phyloP scores from a whole-genome alignment of 1,140 invertebrate genomes.

The Heliconius himera region DNA sequence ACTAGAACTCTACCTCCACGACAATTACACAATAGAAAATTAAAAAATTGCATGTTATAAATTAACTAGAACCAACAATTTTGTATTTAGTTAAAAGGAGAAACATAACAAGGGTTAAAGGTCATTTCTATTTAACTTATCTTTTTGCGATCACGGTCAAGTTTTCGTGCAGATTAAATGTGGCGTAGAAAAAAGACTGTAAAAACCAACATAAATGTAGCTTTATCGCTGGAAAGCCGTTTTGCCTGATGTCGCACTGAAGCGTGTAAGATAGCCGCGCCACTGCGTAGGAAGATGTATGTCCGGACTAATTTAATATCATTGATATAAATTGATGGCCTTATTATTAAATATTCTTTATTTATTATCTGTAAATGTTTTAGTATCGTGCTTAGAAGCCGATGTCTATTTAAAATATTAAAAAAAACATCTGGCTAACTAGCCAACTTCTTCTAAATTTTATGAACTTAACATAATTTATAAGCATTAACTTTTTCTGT shows the following conservation, averaged over 20 bases:
- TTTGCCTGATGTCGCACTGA: slow-evolving; percentile 33
- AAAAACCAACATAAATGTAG: slow-evolving; percentile 55
- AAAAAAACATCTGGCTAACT: no score
- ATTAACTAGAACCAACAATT: background rate
- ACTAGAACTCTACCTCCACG: background rate
- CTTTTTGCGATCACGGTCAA: slow-evolving; percentile 14
- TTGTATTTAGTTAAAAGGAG: background rate
- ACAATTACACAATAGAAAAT: background rate
- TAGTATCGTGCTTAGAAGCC: background rate
- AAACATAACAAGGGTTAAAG: background rate
- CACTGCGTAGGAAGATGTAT: background rate
- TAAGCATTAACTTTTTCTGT: no score
- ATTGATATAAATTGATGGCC: slow-evolving; percentile 1
- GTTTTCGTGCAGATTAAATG: slow-evolving; percentile 51
- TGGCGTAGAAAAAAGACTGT: slow-evolving; percentile 55
- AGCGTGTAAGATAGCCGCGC: slow-evolving; percentile 14
- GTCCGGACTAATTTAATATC: background rate
- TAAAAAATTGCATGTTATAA: background rate
- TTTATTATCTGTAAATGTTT: background rate
- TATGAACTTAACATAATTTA: no score
- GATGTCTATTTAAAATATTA: background rate
- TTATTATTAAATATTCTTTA: background rate
- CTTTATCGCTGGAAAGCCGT: slow-evolving; percentile 57
- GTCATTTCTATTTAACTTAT: slow-evolving; percentile 4
- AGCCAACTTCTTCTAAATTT: no score